Base-by-base conservation (phyloP, 1,140 invertebrate species). In the Meloidogyne chitwoodi region DNA sequence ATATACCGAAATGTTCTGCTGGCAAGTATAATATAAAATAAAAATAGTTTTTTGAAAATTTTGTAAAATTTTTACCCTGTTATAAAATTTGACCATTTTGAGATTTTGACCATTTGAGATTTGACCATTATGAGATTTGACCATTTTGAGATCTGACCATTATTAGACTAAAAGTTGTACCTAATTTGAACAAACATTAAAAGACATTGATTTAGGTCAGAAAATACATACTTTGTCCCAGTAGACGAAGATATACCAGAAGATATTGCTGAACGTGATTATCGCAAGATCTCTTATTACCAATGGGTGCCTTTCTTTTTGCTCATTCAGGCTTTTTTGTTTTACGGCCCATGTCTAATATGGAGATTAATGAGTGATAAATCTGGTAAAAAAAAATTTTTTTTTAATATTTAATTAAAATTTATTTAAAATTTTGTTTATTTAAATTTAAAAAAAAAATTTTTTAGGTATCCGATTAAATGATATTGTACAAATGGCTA, bases 251-350 rank as follows among this genome's bases (percentile, higher is more conserved):
- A 86, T 68, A 87, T 86, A 74, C 85, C 85, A 8, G 83, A 80
- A 11, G 85, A 86, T 68, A 83, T 86, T 64, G 79, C 77, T 19
- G 86, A 86, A 73, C 41, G 85, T n/a, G 84, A 87, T 70, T 85
- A 84, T 74, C 84, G 83, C 48, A 80, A 88, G 78, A 84, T 88
- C 27, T 82, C 79, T 68, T 90, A 90, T 80, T 90, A 90, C 82
- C 90, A 90, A 81, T 90, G 90, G 90, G 88, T 90, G 27, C 89
- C 89, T 22, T 89, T 90, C 68, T 88, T 90, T 80, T 70, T 83
- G 61, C 76, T 85, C 38, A 79, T 78, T 62, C 63, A 87, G 77
- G 86, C 85, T 29, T 83, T 86, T 81, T 78, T 86, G 4, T 86
- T 83, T 68, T 86, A 86, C 69, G 84, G 87, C 76, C 85, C 85